phyloP scores from a whole-genome alignment of 2,888 invertebrate species.

The Anoplius nigerrimus region DNA sequence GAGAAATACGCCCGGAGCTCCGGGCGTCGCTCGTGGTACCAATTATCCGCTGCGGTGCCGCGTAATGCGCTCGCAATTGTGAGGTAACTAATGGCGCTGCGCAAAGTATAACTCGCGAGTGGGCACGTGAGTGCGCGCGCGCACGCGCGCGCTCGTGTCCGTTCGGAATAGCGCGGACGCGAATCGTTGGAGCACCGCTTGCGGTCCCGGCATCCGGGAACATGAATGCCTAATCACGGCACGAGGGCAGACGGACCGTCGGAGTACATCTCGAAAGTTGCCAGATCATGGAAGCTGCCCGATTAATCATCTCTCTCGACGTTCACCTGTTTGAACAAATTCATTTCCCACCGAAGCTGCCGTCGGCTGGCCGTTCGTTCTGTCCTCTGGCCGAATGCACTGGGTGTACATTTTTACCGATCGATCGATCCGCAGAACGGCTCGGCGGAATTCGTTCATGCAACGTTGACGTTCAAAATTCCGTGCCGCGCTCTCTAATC shows the following conservation, averaged over 20 bases:
- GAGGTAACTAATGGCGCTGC: slow-evolving; percentile 45
- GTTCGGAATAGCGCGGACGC: slow-evolving; percentile 44
- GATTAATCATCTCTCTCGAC: too few relatives aligned
- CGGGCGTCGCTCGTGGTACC: slow-evolving; percentile 30
- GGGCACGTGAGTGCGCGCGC: too few relatives aligned
- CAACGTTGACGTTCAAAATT: slow-evolving; percentile 32
- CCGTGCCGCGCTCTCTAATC: slow-evolving; percentile 31
- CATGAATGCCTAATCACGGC: slow-evolving; percentile 21
- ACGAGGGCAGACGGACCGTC: too few relatives aligned
- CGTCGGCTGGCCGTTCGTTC: too few relatives aligned
- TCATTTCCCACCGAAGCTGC: too few relatives aligned
- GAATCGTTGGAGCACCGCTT: too few relatives aligned
- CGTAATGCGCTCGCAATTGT: slow-evolving; percentile 38
- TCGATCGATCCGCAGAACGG: too few relatives aligned
- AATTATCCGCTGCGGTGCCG: slow-evolving; percentile 40
- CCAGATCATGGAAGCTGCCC: too few relatives aligned
- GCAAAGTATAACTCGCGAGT: slow-evolving; percentile 32
- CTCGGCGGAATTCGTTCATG: neutral
- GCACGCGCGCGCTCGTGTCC: too few relatives aligned
- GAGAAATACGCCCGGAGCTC: slow-evolving; percentile 35
- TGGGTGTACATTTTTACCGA: too few relatives aligned
- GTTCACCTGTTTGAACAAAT: too few relatives aligned
- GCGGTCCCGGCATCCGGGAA: slow-evolving; percentile 10
- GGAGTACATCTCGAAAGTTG: slow-evolving; percentile 2
- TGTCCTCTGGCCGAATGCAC: too few relatives aligned